Evolutionary conservation across 2,888 invertebrate genomes (phyloP).

Genomic region (Sialis fuliginosa): DNA sequence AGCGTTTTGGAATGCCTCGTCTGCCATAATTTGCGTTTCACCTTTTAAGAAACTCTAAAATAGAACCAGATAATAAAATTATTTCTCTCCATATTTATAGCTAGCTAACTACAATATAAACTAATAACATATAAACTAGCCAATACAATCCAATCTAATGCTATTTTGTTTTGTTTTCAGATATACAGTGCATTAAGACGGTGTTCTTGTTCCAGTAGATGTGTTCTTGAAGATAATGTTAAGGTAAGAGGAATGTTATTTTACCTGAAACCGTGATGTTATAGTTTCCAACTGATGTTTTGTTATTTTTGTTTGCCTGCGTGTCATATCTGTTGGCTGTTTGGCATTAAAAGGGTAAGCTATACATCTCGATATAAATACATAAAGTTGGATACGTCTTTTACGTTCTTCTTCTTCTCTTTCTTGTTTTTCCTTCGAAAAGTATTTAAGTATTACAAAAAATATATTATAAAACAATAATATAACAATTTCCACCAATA

Average conservation of each 20-base stretch:
- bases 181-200: no score
- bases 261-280: conserved; percentile 83
- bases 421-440: conserved; percentile 69
- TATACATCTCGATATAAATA: conserved; percentile 93
- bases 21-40: conserved; percentile 94
- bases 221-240: no score
- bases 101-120: no score
- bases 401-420: conserved; percentile 94
- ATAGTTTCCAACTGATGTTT: conserved; percentile 91
- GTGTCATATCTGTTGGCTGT: conserved; percentile 96
- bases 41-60: conserved; percentile 83
- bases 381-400: conserved; percentile 86
- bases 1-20: conserved; percentile 97
- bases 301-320: conserved; percentile 87
- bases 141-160: no score
- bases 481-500: no score
- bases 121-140: no score
- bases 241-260: neutral
- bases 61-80: conserved; percentile 6
- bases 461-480: no score
- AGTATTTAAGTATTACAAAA: no score
- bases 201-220: no score
- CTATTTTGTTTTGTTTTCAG: no score
- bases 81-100: neutral
- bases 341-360: conserved; percentile 99